Conservation (phyloP, 2,888 invertebrate genomes). For the Cheiracanthium punctorium region DNA sequence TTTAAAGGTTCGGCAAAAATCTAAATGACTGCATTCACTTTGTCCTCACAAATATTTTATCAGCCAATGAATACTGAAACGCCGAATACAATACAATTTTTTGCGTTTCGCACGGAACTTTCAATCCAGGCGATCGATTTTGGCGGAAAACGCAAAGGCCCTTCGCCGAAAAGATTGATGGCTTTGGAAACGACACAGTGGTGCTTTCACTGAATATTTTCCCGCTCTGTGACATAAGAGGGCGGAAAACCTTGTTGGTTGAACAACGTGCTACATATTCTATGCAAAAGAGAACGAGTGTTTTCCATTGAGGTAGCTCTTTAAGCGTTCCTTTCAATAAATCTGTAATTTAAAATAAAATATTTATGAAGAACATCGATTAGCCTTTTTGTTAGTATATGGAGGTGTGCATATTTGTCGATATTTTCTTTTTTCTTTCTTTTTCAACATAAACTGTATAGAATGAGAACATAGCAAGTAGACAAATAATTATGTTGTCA, state of each 20-base stretch:
- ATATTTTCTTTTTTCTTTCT: no score
- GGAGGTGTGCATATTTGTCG: no score
- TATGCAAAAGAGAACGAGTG: not conserved
- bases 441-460: no score
- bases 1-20: not conserved
- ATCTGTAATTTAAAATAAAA: not conserved
- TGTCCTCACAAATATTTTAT: slow-evolving; percentile 7
- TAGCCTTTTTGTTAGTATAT: no score
- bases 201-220: not conserved
- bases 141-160: not conserved
- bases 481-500: no score
- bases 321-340: not conserved
- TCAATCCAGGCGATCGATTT: not conserved
- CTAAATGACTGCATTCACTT: not conserved
- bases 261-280: not conserved
- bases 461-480: no score
- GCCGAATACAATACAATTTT: not conserved
- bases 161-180: not conserved
- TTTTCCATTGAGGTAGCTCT: not conserved
- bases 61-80: not conserved
- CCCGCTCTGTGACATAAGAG: not conserved
- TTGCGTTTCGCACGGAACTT: not conserved
- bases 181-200: not conserved
- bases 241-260: not conserved
- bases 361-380: not conserved